Percentiles rank a stretch among this genome's conserved stretches.
Evolutionary conservation across 35 echinoderm and acorn worm genomes (phyloP).

Genomic region (Holothuria glaberrima): DNA sequence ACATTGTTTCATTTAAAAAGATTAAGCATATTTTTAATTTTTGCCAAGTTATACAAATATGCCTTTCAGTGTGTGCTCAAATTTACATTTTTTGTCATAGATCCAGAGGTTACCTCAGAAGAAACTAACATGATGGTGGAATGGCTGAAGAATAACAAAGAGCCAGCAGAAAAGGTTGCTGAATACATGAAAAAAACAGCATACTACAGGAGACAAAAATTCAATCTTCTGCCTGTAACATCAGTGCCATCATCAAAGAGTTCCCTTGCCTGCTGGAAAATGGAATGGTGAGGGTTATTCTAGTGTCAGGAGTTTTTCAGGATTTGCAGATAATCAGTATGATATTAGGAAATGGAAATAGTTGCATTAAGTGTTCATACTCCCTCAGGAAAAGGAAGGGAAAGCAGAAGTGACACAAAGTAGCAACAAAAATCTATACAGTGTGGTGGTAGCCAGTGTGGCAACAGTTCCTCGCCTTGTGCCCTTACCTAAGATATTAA

Average conservation of each 20-base stretch:
- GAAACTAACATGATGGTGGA: conserved; percentile 25
- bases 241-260: conserved; percentile 18
- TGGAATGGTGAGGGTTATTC: not conserved
- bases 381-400: not conserved
- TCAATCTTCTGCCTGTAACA: not conserved
- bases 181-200: conserved; percentile 18
- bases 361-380: not conserved
- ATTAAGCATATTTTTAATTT: too few species aligned
- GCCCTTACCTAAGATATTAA: not conserved
- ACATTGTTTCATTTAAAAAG: too few species aligned
- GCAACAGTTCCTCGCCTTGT: not conserved
- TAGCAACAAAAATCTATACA: not conserved
- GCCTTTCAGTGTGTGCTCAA: too few species aligned
- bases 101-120: not conserved
- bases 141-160: conserved; percentile 4
- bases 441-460: not conserved
- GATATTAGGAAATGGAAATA: not conserved
- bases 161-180: not conserved
- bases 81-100: not conserved
- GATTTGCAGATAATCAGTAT: not conserved
- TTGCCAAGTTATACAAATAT: too few species aligned
- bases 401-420: conserved; percentile 1
- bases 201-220: not conserved
- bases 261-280: conserved; percentile 10
- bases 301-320: not conserved